phyloP scores from a whole-genome alignment of 2,113 vertebrate species.

The Sinocyclocheilus anophthalmus region DNA sequence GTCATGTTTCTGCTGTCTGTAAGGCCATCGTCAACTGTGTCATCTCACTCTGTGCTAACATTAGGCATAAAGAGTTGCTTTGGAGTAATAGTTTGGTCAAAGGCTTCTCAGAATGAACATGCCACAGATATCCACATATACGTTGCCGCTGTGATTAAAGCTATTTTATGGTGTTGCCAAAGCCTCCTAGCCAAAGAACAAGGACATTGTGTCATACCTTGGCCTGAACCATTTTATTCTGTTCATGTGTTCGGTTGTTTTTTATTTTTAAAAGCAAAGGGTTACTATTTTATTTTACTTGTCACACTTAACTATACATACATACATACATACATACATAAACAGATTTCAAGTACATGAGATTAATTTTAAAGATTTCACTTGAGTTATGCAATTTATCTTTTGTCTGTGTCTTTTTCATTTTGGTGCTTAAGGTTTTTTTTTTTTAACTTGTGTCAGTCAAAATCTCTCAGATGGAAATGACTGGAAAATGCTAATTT shows the following conservation, averaged over 20 bases:
- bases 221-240: constrained; percentile 43
- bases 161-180: constrained; percentile 86
- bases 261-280: constrained; percentile 53
- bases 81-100: constrained; percentile 46
- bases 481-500: background rate
- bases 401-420: background rate
- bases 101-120: constrained; percentile 50
- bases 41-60: constrained; percentile 40
- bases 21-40: constrained; percentile 9
- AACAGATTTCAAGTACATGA: background rate
- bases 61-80: constrained; percentile 42
- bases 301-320: constrained; percentile 1
- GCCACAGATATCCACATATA: constrained; percentile 47
- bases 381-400: constrained; percentile 22
- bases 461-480: background rate
- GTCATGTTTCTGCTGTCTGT: constrained; percentile 27
- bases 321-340: background rate
- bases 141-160: constrained; percentile 79
- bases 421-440: background rate
- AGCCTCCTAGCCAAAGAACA: constrained; percentile 98
- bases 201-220: constrained; percentile 67
- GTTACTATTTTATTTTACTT: constrained; percentile 7
- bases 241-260: constrained; percentile 24
- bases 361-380: constrained; percentile 4
- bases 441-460: background rate